A percentile compares a stretch with the other conserved stretches of the same genome.
phyloP scores from a whole-genome alignment of 2,113 vertebrate species.

The Tympanuchus pallidicinctus region DNA sequence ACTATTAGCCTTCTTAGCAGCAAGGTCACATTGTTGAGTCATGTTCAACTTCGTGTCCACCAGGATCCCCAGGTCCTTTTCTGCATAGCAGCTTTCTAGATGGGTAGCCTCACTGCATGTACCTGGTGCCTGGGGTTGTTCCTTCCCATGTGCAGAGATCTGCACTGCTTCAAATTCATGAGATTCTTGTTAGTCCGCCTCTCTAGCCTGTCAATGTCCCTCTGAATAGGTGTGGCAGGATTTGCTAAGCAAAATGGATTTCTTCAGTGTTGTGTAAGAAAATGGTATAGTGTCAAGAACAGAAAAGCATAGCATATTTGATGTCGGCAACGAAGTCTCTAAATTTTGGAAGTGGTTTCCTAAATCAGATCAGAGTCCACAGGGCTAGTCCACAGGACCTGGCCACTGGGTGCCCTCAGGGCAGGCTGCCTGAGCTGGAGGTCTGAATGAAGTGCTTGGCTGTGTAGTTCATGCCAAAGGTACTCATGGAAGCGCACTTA shows the following conservation, averaged over 20 bases:
- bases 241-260: background rate
- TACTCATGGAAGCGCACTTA: accelerated
- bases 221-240: background rate
- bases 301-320: background rate
- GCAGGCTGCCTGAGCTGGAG: accelerated
- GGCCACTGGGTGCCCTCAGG: background rate
- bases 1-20: background rate
- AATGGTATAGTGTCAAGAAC: background rate
- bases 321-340: background rate
- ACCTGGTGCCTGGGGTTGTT: background rate
- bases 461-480: accelerated
- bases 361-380: background rate
- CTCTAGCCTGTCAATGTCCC: background rate
- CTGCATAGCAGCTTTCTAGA: background rate
- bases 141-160: background rate
- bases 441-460: background rate
- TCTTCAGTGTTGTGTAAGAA: background rate
- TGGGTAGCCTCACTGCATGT: background rate
- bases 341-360: background rate
- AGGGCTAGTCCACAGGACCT: background rate
- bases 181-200: background rate
- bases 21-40: background rate
- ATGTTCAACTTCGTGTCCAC: background rate
- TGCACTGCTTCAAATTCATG: background rate
- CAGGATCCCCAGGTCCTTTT: background rate